Base-by-base conservation (phyloP, 2,113 vertebrate species). In the Crotalus horridus region DNA sequence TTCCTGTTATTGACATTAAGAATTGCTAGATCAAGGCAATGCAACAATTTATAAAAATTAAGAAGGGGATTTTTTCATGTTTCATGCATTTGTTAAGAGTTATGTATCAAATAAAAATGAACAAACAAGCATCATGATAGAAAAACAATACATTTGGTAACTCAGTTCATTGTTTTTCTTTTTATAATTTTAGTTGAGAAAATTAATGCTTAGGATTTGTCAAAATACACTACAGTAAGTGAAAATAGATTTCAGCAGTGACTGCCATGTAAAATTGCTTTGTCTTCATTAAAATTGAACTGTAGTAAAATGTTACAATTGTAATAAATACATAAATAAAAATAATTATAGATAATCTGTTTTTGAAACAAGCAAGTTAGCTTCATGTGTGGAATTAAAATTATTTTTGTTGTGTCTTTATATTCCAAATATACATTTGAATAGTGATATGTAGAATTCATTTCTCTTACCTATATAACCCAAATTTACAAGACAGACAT, bases 41-140 rank as follows among this genome's bases (percentile, higher is more conserved):
- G 87, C 89, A 91, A 61, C 87, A 93, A 48, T 81, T 61, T 95
- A 96, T 92, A 94, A 92, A 74, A 90, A 85, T 24, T 56, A 56
- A 54, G 24, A 12, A 39, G 51, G n/a, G 21, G 92, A 95, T 94
- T 92, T 95, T 92, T 90, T 55, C 53, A 58, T 89, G 3, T 87
- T 96, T 94, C 92, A 92, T 91, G 55, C 33, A 64, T 61, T 21
- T 88, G 48, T 64, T 89, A n/a, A 74, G 51, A n/a, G 48, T 39
- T 8, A 26, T 90, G 13, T 46, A 6, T 23, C n/a, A 43, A 29
- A 89, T 81, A 43, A 88, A 88, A 43, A 74, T 93, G 93, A 94
- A 94, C 89, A 69, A 26, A 48, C 17, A 85, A 29, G 55, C 55
- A 43, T 43, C n/a, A 61, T 0, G 26, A 51, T 64, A 33, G 85